Evolutionary conservation across 2,113 vertebrate species (phyloP).

Genomic region (Myotis lucifugus): DNA sequence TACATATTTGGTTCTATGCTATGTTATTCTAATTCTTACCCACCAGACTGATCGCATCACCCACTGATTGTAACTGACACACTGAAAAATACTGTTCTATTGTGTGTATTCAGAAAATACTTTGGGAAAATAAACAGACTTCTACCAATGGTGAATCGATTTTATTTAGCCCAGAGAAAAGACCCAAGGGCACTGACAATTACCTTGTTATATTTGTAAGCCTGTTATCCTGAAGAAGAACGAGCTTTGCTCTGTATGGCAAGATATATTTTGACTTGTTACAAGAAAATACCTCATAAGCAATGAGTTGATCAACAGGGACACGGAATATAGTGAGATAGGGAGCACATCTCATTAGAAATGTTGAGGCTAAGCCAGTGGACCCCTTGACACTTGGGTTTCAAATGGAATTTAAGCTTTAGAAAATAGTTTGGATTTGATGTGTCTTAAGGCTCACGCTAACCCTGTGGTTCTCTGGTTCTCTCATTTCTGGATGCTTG

Average conservation of each 20-base stretch:
- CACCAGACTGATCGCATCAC: neutral
- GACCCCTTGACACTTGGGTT: neutral
- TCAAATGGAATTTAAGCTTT: neutral
- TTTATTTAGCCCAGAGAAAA: slow-evolving; percentile 45
- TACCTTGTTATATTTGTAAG: neutral
- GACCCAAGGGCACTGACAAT: slow-evolving; percentile 9
- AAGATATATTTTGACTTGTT: slow-evolving; percentile 24
- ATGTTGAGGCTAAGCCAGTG: neutral
- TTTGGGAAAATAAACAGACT: neutral
- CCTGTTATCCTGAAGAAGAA: neutral
- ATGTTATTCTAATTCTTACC: neutral
- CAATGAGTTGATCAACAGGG: neutral
- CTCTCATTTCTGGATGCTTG: neutral
- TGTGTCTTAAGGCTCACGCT: neutral
- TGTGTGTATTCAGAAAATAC: neutral
- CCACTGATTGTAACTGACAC: neutral
- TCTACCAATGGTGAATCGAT: neutral
- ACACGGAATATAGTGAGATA: neutral
- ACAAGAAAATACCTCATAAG: neutral
- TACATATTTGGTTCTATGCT: neutral
- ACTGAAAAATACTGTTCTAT: neutral
- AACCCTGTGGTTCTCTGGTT: neutral
- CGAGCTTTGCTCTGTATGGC: neutral
- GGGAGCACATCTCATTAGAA: neutral
- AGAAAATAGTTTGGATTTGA: neutral